Percentiles rank a stretch among this genome's conserved stretches.
phyloP scores from a whole-genome alignment of 2,113 vertebrate species.

The Perca schrenkii region DNA sequence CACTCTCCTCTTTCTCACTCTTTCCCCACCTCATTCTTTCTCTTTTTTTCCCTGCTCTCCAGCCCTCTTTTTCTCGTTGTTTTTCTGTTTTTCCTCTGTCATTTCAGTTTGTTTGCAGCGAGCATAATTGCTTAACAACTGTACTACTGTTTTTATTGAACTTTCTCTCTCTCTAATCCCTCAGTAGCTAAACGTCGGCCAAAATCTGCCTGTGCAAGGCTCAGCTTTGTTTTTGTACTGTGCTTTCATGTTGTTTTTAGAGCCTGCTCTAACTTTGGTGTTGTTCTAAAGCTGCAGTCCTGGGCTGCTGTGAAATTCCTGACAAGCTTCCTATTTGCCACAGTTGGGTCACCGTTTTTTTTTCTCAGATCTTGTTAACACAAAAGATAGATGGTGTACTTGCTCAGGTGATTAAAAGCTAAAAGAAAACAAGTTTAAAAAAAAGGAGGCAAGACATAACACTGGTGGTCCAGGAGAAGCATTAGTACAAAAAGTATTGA shows the following conservation, averaged over 20 bases:
- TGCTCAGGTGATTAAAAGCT: neutral
- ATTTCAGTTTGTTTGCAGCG: conserved; percentile 26
- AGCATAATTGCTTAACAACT: neutral
- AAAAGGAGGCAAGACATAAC: neutral
- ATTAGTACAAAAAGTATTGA: neutral
- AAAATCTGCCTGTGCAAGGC: conserved; percentile 3
- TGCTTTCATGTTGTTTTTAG: conserved; percentile 38
- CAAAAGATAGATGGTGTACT: neutral
- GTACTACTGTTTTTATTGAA: conserved; percentile 3
- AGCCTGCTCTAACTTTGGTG: conserved; percentile 30
- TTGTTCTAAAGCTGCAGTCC: conserved; percentile 47
- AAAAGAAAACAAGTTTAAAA: neutral
- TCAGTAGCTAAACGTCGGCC: conserved; percentile 20
- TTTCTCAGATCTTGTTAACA: conserved; percentile 8
- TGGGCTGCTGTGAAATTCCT: conserved; percentile 34
- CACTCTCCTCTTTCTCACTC: conserved; percentile 5
- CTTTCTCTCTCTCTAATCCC: conserved; percentile 24
- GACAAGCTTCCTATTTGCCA: conserved; percentile 21
- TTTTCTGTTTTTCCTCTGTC: neutral
- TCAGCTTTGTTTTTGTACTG: conserved; percentile 30
- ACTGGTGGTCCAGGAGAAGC: neutral
- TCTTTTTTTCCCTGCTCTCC: neutral
- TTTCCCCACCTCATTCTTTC: neutral
- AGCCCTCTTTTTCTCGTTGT: neutral
- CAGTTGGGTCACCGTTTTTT: conserved; percentile 37